A percentile compares a stretch with the other conserved stretches of the same genome.
phyloP scores from a whole-genome alignment of 1,140 invertebrate genomes.

The Neuroterus valhalla region DNA sequence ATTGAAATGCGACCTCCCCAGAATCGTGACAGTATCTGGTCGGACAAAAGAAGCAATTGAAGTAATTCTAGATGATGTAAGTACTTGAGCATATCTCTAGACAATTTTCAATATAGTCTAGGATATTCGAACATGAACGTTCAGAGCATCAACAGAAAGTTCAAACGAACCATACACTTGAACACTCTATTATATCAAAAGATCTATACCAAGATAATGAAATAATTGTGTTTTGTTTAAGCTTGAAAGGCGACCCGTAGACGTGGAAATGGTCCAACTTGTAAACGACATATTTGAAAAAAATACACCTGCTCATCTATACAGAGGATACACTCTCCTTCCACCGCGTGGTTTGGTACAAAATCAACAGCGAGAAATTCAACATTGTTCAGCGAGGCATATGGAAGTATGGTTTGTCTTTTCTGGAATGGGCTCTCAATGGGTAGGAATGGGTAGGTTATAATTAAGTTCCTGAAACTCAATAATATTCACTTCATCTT shows the following conservation, averaged over 20 bases:
- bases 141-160: not conserved
- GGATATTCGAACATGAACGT: not conserved
- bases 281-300: constrained; percentile 70
- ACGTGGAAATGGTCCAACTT: constrained; percentile 72
- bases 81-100: constrained; percentile 36
- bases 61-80: constrained; percentile 71
- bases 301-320: constrained; percentile 68
- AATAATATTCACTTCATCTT: not conserved
- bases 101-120: not conserved
- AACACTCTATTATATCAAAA: constrained; percentile 5
- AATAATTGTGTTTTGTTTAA: constrained; percentile 35
- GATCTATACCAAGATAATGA: constrained; percentile 3
- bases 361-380: constrained; percentile 5
- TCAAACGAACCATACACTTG: not conserved
- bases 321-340: constrained; percentile 69
- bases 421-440: constrained; percentile 84
- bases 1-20: constrained; percentile 57
- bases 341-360: constrained; percentile 33
- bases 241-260: constrained; percentile 46
- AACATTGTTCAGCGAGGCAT: not conserved
- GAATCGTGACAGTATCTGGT: constrained; percentile 76
- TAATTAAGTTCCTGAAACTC: not conserved
- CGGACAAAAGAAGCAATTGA: constrained; percentile 78
- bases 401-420: constrained; percentile 78
- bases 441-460: constrained; percentile 79